Evolutionary conservation across 2,797 vertebrate species (phyloP), one percentile per base, ranked within the genome.

Genomic region (Acrocephalus scirpaceus): DNA sequence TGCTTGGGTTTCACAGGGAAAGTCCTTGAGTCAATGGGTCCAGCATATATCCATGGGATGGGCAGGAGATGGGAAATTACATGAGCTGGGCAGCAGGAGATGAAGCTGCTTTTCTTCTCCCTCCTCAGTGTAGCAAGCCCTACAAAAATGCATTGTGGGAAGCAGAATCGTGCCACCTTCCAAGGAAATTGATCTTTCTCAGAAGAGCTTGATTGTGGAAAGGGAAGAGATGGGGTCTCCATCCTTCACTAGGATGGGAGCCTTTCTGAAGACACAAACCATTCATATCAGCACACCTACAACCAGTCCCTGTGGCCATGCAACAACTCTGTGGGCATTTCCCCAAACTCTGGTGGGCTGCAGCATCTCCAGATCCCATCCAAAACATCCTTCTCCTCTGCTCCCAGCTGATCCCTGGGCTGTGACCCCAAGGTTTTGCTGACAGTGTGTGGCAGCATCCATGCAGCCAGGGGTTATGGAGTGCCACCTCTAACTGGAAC

Each of bases 231-330:
- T 21, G 34, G 19, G 7, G 5, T 73, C 34, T 83, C 48, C 23
- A 16, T 71, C 57, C 32, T 61, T 53, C 6, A 0, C 26, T 13
- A 40, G 53, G 34, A 10, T 36, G 9, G 27, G 25, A 85, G 17
- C 26, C 4, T 80, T 64, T 48, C 69, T 38, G 21, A 83, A 40
- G 42, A 40, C 23, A 29, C 19, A 29, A 75, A 13, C 7, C 1
- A 0, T 38, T 57, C 1, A 0, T 53, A 47, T 88, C 34, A 32
- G 36, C 58, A 20, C 25, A 40, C 3, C 3, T 47, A 38, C 32
- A 81, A 1, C 7, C 5, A 1, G 7, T 34, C 6, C 26, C 21
- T 2, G 1, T 29, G 23, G 23, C 29, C 0, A 0, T 6, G 10
- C 30, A 29, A 29, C 3, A 1, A 2, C 13, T 70, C 47, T 4